Percentiles rank a stretch among this genome's conserved stretches.
Conservation (phyloP, 1,140 invertebrate genomes). For the Leptopilina boulardi region DNA sequence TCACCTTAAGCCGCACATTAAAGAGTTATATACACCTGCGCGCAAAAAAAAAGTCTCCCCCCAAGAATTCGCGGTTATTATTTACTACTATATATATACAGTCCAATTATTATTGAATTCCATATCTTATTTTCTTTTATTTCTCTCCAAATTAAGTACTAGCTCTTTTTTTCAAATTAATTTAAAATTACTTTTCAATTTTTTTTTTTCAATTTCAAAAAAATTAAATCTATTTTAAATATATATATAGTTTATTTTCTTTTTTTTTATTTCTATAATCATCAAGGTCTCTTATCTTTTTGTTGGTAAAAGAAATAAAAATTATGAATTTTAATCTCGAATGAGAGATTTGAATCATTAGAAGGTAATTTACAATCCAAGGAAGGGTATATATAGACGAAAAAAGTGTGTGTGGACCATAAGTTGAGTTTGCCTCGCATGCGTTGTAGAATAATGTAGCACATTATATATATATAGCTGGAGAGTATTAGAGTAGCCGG, state of each 20-base stretch:
- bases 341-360: conserved; percentile 6
- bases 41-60: background rate
- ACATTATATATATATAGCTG: conserved; percentile 59
- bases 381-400: conserved; percentile 9
- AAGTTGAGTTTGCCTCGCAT: conserved; percentile 60
- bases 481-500: conserved; percentile 70
- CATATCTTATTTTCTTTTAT: background rate
- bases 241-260: too few species aligned
- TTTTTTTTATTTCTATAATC: too few species aligned
- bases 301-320: too few species aligned
- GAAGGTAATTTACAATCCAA: conserved; percentile 25
- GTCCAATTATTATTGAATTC: conserved; percentile 21
- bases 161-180: too few species aligned
- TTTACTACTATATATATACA: background rate
- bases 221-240: too few species aligned
- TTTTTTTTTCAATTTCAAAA: too few species aligned
- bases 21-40: background rate
- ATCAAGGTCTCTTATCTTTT: too few species aligned
- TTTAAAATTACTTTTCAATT: too few species aligned
- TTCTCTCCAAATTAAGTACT: too few species aligned
- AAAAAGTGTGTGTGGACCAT: conserved; percentile 30
- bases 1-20: conserved; percentile 41
- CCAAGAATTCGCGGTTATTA: conserved; percentile 24
- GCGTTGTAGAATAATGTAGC: conserved; percentile 67
- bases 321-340: too few species aligned